Base-by-base conservation (phyloP, 2,113 vertebrate species). In the Mugil cephalus region DNA sequence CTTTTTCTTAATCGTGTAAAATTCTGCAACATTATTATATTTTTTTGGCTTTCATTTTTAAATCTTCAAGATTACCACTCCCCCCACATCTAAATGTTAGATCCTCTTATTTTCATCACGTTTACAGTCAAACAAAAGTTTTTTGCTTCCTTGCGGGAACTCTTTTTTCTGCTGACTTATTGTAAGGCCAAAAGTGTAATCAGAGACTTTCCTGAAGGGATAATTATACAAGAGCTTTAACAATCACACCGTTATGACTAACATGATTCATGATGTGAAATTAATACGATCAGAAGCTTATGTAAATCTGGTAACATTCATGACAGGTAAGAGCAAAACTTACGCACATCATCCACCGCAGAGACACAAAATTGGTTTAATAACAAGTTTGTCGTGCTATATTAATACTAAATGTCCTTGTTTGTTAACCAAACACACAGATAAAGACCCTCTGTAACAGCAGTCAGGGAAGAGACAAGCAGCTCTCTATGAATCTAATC, bases 401-500 rank as follows among this genome's bases (percentile, higher is more conserved):
- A 64, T 59, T 46, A 69, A 64, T 51, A 59, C 69, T 17, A 24
- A 39, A 47, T 24, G 43, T 40, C 24, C 43, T 45, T 78, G 36
- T 71, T 86, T 86, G 81, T 71, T 80, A 77, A 48, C 65, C 74
- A 78, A 86, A 76, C 81, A 55, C 42, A 46, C n/a, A 69, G 58
- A 84, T 81, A 84, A 87, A 72, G 69, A 66, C 48, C 58, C 50
- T 79, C 76, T 81, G 79, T 68, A 11, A 64, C 62, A 18, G 14
- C 35, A 48, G 46, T 51, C 69, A 21, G 62, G 73, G 30, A 45
- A 34, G 15, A 73, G 69, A 81, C 71, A 83, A 64, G 53, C 76
- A 59, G 59, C 74, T 87, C 79, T 81, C 67, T 84, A 62, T 88
- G 68, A 82, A 70, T 79, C 24, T 81, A 86, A 89, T 90, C 86